phyloP scores from a whole-genome alignment of 2,113 vertebrate species.

The Glaucomys volans region DNA sequence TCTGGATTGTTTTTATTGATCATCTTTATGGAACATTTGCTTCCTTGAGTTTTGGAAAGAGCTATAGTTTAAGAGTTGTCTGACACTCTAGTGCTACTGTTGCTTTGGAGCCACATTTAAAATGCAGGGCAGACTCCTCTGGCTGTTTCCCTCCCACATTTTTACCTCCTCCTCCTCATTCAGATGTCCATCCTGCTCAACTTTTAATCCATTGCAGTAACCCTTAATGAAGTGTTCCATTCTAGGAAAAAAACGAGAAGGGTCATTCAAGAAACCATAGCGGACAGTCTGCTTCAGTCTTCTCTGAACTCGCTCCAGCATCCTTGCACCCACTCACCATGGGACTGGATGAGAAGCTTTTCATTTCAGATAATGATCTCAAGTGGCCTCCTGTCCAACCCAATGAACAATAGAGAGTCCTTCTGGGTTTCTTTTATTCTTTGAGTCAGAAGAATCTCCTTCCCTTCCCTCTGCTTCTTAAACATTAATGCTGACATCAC shows the following conservation, averaged over 20 bases:
- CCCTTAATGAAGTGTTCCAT: background rate
- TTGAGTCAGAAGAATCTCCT: too few species aligned
- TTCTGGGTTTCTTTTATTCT: too few species aligned
- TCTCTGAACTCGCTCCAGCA: too few species aligned
- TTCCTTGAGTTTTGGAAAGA: background rate
- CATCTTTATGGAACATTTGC: background rate
- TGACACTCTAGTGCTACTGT: background rate
- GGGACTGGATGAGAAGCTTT: too few species aligned
- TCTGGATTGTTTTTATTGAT: background rate
- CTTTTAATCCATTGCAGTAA: background rate
- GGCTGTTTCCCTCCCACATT: background rate
- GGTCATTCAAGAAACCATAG: too few species aligned
- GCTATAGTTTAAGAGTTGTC: background rate
- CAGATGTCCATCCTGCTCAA: background rate
- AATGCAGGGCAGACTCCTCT: background rate
- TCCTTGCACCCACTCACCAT: too few species aligned
- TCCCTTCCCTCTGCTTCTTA: too few species aligned
- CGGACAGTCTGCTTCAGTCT: too few species aligned
- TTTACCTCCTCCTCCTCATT: background rate
- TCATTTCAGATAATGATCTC: too few species aligned
- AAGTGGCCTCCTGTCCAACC: too few species aligned
- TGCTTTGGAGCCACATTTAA: background rate
- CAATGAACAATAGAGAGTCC: too few species aligned
- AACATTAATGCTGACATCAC: too few species aligned
- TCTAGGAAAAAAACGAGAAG: background rate